phyloP scores from a whole-genome alignment of 2,888 invertebrate genomes.

The Oscheius sp. region DNA sequence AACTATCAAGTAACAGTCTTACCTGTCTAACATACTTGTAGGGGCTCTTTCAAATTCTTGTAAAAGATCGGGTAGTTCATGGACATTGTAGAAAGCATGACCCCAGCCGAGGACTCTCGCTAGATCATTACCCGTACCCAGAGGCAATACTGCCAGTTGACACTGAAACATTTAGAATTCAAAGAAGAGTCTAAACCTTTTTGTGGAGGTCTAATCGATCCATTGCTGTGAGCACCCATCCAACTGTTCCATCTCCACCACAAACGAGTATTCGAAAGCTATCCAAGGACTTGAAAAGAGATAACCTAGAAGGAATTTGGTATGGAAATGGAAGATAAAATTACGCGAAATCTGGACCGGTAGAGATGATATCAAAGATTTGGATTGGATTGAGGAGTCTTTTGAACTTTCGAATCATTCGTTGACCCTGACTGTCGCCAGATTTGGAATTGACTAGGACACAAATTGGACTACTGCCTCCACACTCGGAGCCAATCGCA shows the following conservation, averaged over 20 bases:
- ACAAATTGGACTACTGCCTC: constrained; percentile 78
- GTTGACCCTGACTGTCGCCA: constrained; percentile 95
- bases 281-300: constrained; percentile 91
- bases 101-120: constrained; percentile 96
- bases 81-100: constrained; percentile 92
- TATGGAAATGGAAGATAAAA: constrained; percentile 64
- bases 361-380: constrained; percentile 92
- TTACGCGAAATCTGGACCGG: constrained; percentile 83
- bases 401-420: constrained; percentile 91
- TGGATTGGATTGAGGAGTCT: constrained; percentile 92
- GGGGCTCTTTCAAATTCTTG: constrained; percentile 95
- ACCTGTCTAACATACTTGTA: constrained; percentile 94
- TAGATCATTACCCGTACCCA: constrained; percentile 95
- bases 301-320: constrained; percentile 75
- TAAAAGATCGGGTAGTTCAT: constrained; percentile 87
- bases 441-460: constrained; percentile 98
- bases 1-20: constrained; percentile 1
- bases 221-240: constrained; percentile 95
- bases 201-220: constrained; percentile 86
- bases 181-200: constrained; percentile 42
- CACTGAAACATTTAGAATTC: constrained; percentile 76
- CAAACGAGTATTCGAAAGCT: constrained; percentile 94
- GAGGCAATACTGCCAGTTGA: constrained; percentile 90
- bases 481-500: constrained; percentile 46
- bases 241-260: constrained; percentile 95